Percentiles rank a stretch among this genome's conserved stretches.
Evolutionary conservation across 2,113 vertebrate genomes (phyloP).

Genomic region (Ceuthmochares aereus): DNA sequence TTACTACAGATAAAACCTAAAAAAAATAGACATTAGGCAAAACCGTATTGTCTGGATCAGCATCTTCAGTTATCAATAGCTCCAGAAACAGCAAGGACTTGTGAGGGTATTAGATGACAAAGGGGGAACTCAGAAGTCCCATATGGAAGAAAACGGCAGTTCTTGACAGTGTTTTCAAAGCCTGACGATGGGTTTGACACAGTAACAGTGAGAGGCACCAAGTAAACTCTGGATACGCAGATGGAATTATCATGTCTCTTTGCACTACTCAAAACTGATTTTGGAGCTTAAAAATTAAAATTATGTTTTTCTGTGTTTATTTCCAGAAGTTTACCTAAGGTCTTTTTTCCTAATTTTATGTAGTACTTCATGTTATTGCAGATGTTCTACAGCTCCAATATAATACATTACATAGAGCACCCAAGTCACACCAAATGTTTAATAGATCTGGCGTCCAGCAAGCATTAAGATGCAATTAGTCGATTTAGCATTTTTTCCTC

Average conservation of each 20-base stretch:
- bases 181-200: background rate
- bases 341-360: background rate
- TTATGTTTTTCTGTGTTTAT: background rate
- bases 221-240: background rate
- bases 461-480: slow-evolving; percentile 16
- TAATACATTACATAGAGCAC: background rate
- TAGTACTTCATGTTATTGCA: background rate
- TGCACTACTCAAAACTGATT: background rate
- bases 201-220: background rate
- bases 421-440: background rate
- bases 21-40: background rate
- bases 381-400: background rate
- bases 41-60: background rate
- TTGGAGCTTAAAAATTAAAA: background rate
- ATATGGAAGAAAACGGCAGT: background rate
- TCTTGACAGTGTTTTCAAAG: background rate
- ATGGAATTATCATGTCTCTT: background rate
- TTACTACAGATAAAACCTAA: background rate
- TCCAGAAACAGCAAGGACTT: background rate
- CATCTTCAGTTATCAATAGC: background rate
- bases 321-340: background rate
- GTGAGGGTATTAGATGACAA: background rate
- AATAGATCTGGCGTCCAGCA: background rate
- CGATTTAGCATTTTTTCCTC: background rate
- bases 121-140: background rate